Percentiles rank a stretch among this genome's conserved stretches.
These are phyloP conservation scores for Brenthis daphne DNA, from an alignment of 2,888 invertebrate species.

Conservation along the genomic window DNA sequence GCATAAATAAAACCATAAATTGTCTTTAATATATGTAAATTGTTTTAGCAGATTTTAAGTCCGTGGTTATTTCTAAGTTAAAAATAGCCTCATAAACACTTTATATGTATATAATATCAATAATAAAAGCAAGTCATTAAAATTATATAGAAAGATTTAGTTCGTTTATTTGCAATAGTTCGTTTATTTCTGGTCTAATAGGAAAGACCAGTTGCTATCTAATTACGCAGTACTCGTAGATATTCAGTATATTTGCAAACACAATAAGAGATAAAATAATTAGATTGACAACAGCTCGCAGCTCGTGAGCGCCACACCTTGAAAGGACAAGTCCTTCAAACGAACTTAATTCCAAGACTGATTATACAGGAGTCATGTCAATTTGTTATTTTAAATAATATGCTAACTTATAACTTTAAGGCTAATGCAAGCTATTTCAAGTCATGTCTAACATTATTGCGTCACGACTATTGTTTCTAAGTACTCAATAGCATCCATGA, in stretches of 20 bases:
- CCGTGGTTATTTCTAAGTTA: slow-evolving; percentile 22
- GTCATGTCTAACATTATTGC: slow-evolving; percentile 26
- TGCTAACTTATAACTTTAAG: slow-evolving; percentile 60
- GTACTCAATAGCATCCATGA: slow-evolving; percentile 15
- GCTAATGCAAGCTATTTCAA: slow-evolving; percentile 56
- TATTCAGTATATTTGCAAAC: slow-evolving; percentile 33
- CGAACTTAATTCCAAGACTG: slow-evolving; percentile 61
- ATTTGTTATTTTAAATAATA: slow-evolving; percentile 72
- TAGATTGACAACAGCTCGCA: slow-evolving; percentile 44
- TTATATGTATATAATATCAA: background rate
- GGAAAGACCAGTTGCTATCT: slow-evolving; percentile 27
- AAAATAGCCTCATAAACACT: background rate
- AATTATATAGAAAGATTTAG: slow-evolving; percentile 5
- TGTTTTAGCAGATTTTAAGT: slow-evolving; percentile 29
- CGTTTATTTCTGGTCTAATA: slow-evolving; percentile 7
- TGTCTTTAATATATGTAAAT: slow-evolving; percentile 72
- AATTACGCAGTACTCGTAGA: slow-evolving; percentile 46
- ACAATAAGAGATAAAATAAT: slow-evolving; percentile 55
- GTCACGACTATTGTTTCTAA: slow-evolving; percentile 36
- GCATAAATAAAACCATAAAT: slow-evolving; percentile 66
- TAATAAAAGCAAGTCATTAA: slow-evolving; percentile 2
- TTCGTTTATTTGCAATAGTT: background rate
- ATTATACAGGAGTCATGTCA: slow-evolving; percentile 60
- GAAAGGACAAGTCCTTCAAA: slow-evolving; percentile 63
- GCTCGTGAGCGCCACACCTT: slow-evolving; percentile 76